Evolutionary conservation across 2,888 invertebrate species (phyloP).

Genomic region (Doris montereyensis): DNA sequence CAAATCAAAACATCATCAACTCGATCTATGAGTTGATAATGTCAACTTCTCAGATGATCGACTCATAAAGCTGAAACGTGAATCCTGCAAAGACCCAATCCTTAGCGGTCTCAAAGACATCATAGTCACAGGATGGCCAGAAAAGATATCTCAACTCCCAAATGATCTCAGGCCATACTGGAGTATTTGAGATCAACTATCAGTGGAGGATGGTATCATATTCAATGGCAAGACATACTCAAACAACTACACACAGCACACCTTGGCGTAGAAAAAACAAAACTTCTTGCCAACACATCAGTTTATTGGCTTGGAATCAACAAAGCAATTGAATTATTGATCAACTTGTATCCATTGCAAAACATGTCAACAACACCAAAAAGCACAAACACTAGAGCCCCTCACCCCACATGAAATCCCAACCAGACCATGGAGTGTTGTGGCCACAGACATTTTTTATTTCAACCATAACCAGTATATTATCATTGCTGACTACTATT

Average conservation of each 20-base stretch:
- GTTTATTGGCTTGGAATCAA: neutral
- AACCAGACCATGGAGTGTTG: neutral
- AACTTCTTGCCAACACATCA: neutral
- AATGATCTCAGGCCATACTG: neutral
- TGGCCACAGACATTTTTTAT: neutral
- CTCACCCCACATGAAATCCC: neutral
- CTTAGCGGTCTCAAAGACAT: neutral
- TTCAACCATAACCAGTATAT: neutral
- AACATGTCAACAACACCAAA: neutral
- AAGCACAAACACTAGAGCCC: neutral
- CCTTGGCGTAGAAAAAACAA: neutral
- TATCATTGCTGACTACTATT: neutral
- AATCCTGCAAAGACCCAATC: neutral
- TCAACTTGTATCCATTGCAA: neutral
- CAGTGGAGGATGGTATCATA: neutral
- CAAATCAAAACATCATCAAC: neutral
- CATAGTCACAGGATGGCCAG: neutral
- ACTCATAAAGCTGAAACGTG: neutral
- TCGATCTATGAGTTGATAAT: neutral
- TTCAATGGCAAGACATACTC: neutral
- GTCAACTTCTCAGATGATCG: neutral
- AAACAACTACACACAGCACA: neutral
- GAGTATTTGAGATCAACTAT: neutral
- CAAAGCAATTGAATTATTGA: neutral
- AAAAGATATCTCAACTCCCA: neutral